phyloP scores from a whole-genome alignment of 2,888 invertebrate genomes.

The Patella pellucida region DNA sequence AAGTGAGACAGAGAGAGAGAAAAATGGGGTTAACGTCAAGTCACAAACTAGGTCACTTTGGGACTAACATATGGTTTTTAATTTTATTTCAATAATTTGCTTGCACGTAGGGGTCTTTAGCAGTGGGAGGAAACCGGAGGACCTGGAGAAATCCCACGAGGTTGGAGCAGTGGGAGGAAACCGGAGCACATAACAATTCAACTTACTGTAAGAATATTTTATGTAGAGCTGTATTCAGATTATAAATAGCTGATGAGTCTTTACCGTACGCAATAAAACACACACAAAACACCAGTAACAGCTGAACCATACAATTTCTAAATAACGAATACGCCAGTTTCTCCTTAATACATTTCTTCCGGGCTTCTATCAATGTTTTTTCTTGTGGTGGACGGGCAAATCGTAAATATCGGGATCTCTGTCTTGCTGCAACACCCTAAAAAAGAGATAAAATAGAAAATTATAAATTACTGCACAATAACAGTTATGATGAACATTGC shows the following conservation, averaged over 20 bases:
- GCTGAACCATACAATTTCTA: slow-evolving; percentile 46
- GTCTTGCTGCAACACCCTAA: slow-evolving; percentile 67
- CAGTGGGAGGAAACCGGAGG: too few relatives aligned
- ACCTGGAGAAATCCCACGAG: too few relatives aligned
- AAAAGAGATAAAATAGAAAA: background rate
- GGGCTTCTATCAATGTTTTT: slow-evolving; percentile 65
- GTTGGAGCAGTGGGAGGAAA: too few relatives aligned
- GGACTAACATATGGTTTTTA: too few relatives aligned
- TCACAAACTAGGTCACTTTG: too few relatives aligned
- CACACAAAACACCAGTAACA: slow-evolving; percentile 52
- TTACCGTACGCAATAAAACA: slow-evolving; percentile 66
- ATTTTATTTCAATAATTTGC: too few relatives aligned
- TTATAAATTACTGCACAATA: too few relatives aligned
- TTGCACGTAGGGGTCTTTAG: too few relatives aligned
- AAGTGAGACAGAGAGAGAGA: background rate
- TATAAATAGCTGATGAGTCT: slow-evolving; percentile 43
- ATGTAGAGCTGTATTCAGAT: slow-evolving; percentile 57
- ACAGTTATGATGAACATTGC: too few relatives aligned
- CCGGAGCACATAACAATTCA: background rate
- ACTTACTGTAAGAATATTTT: slow-evolving; percentile 44
- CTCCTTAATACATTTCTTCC: slow-evolving; percentile 67
- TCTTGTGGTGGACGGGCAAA: slow-evolving; percentile 70
- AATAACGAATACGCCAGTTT: slow-evolving; percentile 53
- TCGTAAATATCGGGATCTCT: slow-evolving; percentile 67
- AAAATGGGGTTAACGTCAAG: too few relatives aligned